Percentiles rank a stretch among this genome's conserved stretches.
These are phyloP conservation scores for Pseudomyrmex cubaensis DNA, from an alignment of 1,140 invertebrate species.

Conservation along the genomic window DNA sequence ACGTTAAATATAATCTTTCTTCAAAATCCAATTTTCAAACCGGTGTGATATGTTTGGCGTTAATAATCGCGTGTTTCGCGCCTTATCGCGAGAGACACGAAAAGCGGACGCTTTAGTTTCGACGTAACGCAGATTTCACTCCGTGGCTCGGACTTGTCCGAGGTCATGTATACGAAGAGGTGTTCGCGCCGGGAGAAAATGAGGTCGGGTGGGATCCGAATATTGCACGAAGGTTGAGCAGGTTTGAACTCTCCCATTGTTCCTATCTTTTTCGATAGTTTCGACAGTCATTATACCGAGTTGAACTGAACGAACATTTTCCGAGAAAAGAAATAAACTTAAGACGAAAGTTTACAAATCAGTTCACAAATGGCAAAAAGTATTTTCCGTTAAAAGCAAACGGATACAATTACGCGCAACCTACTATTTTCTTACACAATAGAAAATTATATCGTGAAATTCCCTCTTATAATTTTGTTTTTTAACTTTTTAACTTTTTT, in stretches of 20 bases:
- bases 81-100: constrained; percentile 14
- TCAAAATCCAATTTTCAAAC: neutral
- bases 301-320: neutral
- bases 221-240: constrained; percentile 42
- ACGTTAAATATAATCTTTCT: neutral
- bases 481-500: too few relatives aligned
- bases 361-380: neutral
- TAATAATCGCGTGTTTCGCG: constrained; percentile 11
- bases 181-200: constrained; percentile 41
- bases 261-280: neutral
- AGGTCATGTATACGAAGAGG: constrained; percentile 57
- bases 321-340: neutral
- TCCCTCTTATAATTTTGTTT: too few relatives aligned
- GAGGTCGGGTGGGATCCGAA: constrained; percentile 37
- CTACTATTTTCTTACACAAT: neutral
- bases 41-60: neutral
- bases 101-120: constrained; percentile 4
- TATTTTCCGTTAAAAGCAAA: neutral
- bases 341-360: neutral
- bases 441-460: too few relatives aligned
- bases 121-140: constrained; percentile 60
- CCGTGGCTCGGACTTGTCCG: constrained; percentile 50
- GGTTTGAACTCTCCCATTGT: constrained; percentile 7
- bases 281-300: neutral
- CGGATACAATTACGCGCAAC: too few relatives aligned